Conservation (phyloP, 2,113 vertebrate species). For the Gorsachius goisagi region DNA sequence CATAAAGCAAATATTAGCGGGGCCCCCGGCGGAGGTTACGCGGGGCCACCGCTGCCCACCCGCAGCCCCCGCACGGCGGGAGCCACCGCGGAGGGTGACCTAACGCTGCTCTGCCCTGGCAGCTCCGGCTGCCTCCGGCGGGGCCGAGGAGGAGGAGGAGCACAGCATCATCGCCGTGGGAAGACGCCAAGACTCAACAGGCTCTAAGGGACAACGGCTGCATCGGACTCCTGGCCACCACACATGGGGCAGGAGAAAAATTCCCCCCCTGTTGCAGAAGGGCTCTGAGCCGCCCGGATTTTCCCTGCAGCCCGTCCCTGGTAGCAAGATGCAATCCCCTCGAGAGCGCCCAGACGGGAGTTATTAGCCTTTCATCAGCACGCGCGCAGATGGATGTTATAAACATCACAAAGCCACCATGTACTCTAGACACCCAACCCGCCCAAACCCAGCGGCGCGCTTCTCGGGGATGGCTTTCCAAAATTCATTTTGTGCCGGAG, state of each 20-base stretch:
- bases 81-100: neutral
- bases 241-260: neutral
- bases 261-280: neutral
- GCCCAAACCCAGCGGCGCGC: neutral
- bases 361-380: neutral
- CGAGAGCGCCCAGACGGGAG: neutral
- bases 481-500: neutral
- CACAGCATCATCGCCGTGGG: neutral
- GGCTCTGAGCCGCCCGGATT: neutral
- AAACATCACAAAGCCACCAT: neutral
- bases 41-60: neutral
- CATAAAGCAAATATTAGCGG: slow-evolving; percentile 54
- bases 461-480: neutral
- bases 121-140: too few relatives aligned
- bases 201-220: neutral
- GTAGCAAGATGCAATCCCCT: neutral
- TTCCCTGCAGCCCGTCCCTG: neutral
- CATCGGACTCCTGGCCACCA: neutral
- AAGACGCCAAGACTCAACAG: neutral
- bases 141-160: neutral
- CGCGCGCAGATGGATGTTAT: neutral
- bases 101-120: neutral
- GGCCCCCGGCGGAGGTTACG: neutral
- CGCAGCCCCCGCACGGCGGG: neutral
- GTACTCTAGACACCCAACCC: neutral